Evolutionary conservation across 2,113 vertebrate genomes (phyloP).

Genomic region (Rallus limicola): DNA sequence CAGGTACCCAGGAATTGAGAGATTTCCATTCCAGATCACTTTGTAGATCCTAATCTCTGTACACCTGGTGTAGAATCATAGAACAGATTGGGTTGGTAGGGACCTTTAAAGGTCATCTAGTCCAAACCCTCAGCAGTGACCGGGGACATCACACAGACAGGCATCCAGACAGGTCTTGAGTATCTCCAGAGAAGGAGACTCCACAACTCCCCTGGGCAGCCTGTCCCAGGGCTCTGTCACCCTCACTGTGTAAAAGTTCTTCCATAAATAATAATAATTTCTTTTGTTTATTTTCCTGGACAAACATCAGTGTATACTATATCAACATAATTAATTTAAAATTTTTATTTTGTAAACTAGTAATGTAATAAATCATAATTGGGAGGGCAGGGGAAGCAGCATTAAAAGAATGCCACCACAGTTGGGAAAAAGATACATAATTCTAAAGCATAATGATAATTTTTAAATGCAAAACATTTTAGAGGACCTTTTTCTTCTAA

Average conservation of each 20-base stretch:
- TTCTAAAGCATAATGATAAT: background rate
- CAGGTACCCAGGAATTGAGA: background rate
- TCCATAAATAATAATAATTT: background rate
- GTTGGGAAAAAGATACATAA: background rate
- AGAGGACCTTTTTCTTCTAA: too few relatives aligned
- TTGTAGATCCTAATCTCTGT: background rate
- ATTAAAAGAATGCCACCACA: background rate
- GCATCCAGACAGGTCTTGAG: too few relatives aligned
- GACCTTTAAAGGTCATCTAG: too few relatives aligned
- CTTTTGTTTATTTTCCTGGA: background rate
- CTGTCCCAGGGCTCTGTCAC: too few relatives aligned
- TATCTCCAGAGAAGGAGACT: too few relatives aligned
- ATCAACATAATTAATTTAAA: background rate
- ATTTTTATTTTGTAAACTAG: background rate
- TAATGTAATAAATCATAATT: background rate
- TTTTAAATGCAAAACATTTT: background rate
- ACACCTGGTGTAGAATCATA: background rate
- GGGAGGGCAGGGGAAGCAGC: background rate
- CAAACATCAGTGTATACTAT: background rate
- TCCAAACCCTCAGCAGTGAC: too few relatives aligned
- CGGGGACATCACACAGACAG: too few relatives aligned
- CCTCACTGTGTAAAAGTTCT: too few relatives aligned
- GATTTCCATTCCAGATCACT: background rate
- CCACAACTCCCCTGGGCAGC: too few relatives aligned
- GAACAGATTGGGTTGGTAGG: too few relatives aligned